Conservation (phyloP, 2,888 invertebrate genomes). For the Drosophila pegasa region DNA sequence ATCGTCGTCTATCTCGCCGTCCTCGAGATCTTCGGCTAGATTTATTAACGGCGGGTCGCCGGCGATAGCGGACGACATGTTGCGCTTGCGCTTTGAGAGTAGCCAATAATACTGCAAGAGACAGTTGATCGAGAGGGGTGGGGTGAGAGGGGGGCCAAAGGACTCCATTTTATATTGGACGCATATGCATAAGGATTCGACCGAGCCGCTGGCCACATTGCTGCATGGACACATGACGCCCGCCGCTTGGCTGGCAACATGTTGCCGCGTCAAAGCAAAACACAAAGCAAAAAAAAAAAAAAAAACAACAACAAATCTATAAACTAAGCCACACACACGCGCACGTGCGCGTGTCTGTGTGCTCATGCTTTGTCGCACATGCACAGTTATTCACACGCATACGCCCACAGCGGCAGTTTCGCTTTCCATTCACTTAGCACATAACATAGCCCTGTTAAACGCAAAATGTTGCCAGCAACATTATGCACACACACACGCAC, state of each 20-base stretch:
- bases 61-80: constrained; percentile 48
- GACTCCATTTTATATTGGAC: constrained; percentile 7
- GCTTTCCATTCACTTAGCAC: constrained; percentile 35
- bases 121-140: constrained; percentile 1
- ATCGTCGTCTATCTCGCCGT: constrained; percentile 93
- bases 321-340: neutral
- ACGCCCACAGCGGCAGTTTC: neutral
- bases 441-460: constrained; percentile 49
- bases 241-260: constrained; percentile 32
- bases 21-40: constrained; percentile 90
- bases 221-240: constrained; percentile 30
- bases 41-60: constrained; percentile 47
- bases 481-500: constrained; percentile 8
- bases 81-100: constrained; percentile 11
- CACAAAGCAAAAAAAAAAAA: constrained; percentile 15
- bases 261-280: constrained; percentile 28
- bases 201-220: constrained; percentile 39
- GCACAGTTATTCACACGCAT: neutral
- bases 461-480: constrained; percentile 36
- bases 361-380: constrained; percentile 1
- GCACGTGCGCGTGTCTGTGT: neutral
- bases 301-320: constrained; percentile 9
- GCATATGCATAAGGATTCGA: constrained; percentile 48
- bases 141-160: no score
- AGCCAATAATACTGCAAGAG: constrained; percentile 17